Base-by-base conservation (phyloP, 92 coral and sea anemone genomes). In the Epizoanthus stellaris region DNA sequence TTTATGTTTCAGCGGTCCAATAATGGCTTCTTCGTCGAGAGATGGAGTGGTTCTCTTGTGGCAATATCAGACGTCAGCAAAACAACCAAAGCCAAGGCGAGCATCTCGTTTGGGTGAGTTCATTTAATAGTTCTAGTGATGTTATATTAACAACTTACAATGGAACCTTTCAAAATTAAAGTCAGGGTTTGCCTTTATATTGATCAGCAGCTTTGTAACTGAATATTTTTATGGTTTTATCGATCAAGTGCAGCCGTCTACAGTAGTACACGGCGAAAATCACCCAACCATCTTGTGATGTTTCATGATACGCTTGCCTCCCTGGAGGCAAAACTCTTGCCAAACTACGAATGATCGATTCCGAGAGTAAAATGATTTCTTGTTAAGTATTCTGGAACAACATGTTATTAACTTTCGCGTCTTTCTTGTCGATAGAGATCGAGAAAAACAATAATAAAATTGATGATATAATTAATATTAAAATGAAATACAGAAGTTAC, bases 41-140 rank as follows among this genome's bases (percentile, higher is more conserved):
- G 98, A 95, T 70, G 93, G 91, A 6, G 85, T 81, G 17, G 98
- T 97, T 13, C 70, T 87, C 58, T 77, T 97, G 70, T 97, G 99
- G 99, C 93, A 94, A 70, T 85, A 97, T 59, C 86, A 92, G 17
- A 89, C 77, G 10, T 95, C 98, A 21, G 65, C 43, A 40, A 79
- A 79, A 20, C 83, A 79, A n/a, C 61, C 83, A 11, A 63, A 63
- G 17, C 83, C 83, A 8, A 92, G 85, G 40, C 91, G 99, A 11
- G 98, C 98, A 40, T 92, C 99, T 5, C 90, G 98, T 21, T 40
- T 97, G 34, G 99, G 99, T 97, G 89, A 91, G 98, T 17, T 60
- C 11, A 16, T 20, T 62, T 63, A 9, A 47, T 21, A 2, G 49
- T 8, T 1, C 53, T n/a, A 5, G n/a, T 19, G 9, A 20, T 57